Evolutionary conservation across 2,888 invertebrate species (phyloP).

Genomic region (Macrosoma leucophasiata): DNA sequence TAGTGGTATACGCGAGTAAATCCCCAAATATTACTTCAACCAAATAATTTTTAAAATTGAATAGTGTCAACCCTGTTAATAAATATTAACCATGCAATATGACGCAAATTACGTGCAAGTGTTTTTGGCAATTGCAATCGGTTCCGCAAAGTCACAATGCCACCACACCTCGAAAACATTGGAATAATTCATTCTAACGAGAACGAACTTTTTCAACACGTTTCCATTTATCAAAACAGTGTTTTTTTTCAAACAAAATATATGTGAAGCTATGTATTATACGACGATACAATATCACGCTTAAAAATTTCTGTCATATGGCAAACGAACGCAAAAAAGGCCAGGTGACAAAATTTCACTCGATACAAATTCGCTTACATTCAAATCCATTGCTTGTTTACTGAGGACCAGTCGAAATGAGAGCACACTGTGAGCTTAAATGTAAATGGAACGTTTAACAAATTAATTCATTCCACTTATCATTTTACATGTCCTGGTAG

Average conservation of each 20-base stretch:
- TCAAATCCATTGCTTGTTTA: constrained; percentile 9
- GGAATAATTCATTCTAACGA: constrained; percentile 3
- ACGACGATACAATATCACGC: constrained; percentile 16
- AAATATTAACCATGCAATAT: constrained; percentile 1
- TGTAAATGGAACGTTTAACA: too few species aligned
- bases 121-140: constrained; percentile 5
- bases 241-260: too few species aligned
- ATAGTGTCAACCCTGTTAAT: constrained; percentile 13
- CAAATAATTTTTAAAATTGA: too few species aligned
- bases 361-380: too few species aligned
- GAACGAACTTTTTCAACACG: constrained; percentile 3
- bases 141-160: constrained; percentile 2
- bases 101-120: constrained; percentile 4
- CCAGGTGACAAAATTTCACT: constrained; percentile 2
- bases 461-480: too few species aligned
- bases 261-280: constrained; percentile 3
- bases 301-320: constrained; percentile 39
- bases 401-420: too few species aligned
- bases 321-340: constrained; percentile 28
- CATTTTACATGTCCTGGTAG: constrained; percentile 23
- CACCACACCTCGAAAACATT: constrained; percentile 3
- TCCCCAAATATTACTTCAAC: too few species aligned
- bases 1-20: too few species aligned
- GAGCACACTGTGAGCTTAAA: too few species aligned
- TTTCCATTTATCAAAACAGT: constrained; percentile 3